A percentile compares a stretch with the other conserved stretches of the same genome.
phyloP scores from a whole-genome alignment of 2,797 vertebrate species.

The Ceyx erithaca region DNA sequence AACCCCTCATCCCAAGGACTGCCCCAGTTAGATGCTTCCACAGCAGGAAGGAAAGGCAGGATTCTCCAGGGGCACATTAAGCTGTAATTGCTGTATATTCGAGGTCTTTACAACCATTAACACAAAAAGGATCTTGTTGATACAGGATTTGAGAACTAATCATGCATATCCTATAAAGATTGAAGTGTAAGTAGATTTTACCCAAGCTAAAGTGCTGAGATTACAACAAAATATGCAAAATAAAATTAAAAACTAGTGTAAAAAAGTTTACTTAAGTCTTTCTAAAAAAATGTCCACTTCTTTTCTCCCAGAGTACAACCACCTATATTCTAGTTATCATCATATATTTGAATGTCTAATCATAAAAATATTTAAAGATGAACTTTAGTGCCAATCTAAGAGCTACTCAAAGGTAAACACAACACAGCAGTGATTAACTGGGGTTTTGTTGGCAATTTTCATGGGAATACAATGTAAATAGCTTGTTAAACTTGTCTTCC shows the following conservation, averaged over 20 bases:
- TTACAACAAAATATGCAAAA: not conserved
- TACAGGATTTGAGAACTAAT: conserved; percentile 27
- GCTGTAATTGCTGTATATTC: conserved; percentile 5
- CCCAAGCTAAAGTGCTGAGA: not conserved
- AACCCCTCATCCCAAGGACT: not conserved
- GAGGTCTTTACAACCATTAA: conserved; percentile 30
- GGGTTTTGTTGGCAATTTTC: not conserved
- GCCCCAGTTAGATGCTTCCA: not conserved
- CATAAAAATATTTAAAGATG: not conserved
- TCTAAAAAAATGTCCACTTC: not conserved
- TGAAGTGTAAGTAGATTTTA: conserved; percentile 12
- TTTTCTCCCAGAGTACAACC: not conserved
- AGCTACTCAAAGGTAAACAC: not conserved
- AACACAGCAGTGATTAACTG: not conserved
- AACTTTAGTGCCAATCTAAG: not conserved
- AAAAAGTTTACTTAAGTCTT: not conserved
- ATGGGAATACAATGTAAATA: not conserved
- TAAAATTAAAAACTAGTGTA: not conserved
- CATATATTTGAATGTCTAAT: not conserved
- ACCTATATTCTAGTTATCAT: not conserved
- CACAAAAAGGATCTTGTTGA: conserved; percentile 24
- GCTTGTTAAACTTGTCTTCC: not conserved
- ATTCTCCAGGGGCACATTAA: conserved; percentile 9
- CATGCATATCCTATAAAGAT: not conserved
- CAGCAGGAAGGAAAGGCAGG: not conserved